Base-by-base conservation (phyloP, 2,113 vertebrate genomes). In the Cochlearius cochlearius region DNA sequence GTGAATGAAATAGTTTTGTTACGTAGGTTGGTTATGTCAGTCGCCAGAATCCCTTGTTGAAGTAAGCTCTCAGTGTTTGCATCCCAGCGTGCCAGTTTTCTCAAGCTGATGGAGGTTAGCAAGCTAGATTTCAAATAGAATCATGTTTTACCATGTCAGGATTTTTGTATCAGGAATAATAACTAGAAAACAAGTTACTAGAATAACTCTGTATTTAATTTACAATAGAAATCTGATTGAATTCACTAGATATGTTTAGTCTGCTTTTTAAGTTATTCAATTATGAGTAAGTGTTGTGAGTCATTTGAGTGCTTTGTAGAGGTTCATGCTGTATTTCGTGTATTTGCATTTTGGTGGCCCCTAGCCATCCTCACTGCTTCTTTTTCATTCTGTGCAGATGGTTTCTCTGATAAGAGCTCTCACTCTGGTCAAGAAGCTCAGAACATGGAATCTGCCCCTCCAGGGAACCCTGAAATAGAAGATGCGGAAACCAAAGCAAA, bases 381-480 rank as follows among this genome's bases (percentile, higher is more conserved):
- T 96, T 95, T 86, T 95, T 95, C 23, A 75, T 83, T 76, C 23
- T 91, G 62, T 91, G 36, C 89, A 99, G 99, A 99, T 58, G 98
- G 98, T 39, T 97, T 98, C 67, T 99, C 99, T 32, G 99, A 99
- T 96, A 98, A 96, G 87, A 99, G 99, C 88, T 99, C 98, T 94
- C 96, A 97, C 63, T 98, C 99, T 7, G 99, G 98, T 91, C 98
- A 98, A 38, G 99, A 99, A 96, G 98, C 98, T 67, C 99, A 98
- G 32, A 98, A 98, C 56, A 98, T 98, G 90, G 98, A 98, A 94
- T 99, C 98, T 12, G 96, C 95, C 23, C 97, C 97, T 92, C 98
- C 98, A 53, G 98, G 98, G 63, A 97, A 64, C 18, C 69, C 94
- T 10, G 98, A 99, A 58, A 94, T 90, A 14, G 98, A 97, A 66